phyloP scores from a whole-genome alignment of 2,797 vertebrate genomes.

The Buceros bicornis region DNA sequence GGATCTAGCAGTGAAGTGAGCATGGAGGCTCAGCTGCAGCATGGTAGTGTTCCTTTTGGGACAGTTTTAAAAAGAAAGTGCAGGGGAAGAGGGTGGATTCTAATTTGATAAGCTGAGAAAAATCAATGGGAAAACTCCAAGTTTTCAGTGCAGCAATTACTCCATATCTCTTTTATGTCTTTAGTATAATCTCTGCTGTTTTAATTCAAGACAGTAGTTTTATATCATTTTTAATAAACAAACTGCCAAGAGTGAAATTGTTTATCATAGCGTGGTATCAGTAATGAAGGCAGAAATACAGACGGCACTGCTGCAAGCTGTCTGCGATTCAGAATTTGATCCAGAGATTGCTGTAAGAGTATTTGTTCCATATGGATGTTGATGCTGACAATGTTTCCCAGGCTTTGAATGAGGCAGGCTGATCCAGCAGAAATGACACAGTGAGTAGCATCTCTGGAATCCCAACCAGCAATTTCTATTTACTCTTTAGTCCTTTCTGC shows the following conservation, averaged over 20 bases:
- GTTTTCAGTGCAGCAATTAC: background rate
- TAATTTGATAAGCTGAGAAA: background rate
- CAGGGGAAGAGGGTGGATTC: background rate
- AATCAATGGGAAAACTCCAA: background rate
- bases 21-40: background rate
- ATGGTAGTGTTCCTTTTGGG: background rate
- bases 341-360: background rate
- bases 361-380: background rate
- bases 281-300: background rate
- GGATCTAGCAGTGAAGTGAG: background rate
- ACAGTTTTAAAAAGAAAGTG: background rate
- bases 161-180: background rate
- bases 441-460: background rate
- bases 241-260: background rate
- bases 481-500: background rate
- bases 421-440: conserved; percentile 21
- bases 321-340: background rate
- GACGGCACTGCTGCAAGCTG: background rate
- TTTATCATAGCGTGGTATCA: background rate
- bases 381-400: background rate
- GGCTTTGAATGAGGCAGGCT: conserved; percentile 11
- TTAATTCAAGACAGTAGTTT: background rate
- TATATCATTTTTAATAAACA: background rate
- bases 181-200: background rate
- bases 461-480: background rate